These are phyloP conservation scores for Uropetala carovei DNA, from an alignment of 2,888 invertebrate genomes.

Conservation along the genomic window DNA sequence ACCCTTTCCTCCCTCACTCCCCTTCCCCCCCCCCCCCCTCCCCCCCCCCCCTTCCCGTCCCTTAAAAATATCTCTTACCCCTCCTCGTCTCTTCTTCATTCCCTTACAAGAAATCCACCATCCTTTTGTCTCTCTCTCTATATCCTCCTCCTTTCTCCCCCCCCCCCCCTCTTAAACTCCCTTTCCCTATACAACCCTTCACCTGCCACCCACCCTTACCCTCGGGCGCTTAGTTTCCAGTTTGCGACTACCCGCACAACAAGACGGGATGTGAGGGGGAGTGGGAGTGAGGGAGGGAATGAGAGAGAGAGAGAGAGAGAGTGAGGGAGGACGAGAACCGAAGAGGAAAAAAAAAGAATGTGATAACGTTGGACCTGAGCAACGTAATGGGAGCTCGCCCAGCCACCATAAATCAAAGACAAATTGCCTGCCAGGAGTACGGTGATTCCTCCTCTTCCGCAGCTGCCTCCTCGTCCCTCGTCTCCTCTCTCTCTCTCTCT, in stretches of 20 bases:
- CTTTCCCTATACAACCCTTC: background rate
- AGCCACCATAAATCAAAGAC: conserved; percentile 61
- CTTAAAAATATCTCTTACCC: background rate
- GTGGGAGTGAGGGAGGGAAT: background rate
- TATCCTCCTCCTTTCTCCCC: background rate
- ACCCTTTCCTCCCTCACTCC: background rate
- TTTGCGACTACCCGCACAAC: conserved; percentile 60
- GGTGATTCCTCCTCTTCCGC: conserved; percentile 17
- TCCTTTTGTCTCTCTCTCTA: background rate
- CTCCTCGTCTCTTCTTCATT: background rate
- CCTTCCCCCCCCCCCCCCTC: too few relatives aligned
- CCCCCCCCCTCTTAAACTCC: too few relatives aligned
- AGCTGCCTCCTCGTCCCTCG: conserved; percentile 25
- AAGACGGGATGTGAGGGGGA: background rate
- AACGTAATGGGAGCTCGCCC: conserved; percentile 63
- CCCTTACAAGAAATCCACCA: background rate
- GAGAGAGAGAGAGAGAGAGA: background rate
- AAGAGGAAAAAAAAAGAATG: conserved; percentile 47
- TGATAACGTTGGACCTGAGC: conserved; percentile 63
- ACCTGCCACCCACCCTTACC: conserved; percentile 12
- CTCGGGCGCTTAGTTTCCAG: conserved; percentile 56
- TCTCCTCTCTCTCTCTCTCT: background rate
- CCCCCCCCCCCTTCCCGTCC: too few relatives aligned
- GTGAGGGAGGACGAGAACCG: background rate
- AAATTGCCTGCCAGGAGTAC: conserved; percentile 60